Base-by-base conservation (phyloP, 2,113 vertebrate species). In the Scomber japonicus region DNA sequence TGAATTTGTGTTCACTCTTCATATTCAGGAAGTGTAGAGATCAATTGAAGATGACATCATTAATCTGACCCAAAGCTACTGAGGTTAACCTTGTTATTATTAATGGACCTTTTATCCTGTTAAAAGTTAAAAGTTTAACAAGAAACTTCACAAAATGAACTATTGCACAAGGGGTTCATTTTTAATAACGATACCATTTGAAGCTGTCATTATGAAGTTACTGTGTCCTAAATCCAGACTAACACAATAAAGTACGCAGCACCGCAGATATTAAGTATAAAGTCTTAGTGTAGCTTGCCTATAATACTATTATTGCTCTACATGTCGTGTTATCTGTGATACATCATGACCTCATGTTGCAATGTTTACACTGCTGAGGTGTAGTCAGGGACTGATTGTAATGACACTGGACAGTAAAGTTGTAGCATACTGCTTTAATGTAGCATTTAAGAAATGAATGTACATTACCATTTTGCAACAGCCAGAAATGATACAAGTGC, bases 1-100 rank as follows among this genome's bases (percentile, higher is more conserved):
- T 9, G 11, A 24, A 45, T 11, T 56, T 6, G 63, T 17, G 50
- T 19, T 68, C 8, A 50, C 30, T 54, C 24, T n/a, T 77, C 11
- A 16, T 66, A 11, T 40, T 57, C n/a, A 30, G 67, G 40, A 56
- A 80, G 49, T 61, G n/a, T 8, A 73, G 17, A 66, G 65, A 55
- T 80, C 54, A 75, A 9, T 11, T 45, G 56, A 53, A 68, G 49
- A 61, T n/a, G 59, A 54, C 24, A 53, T 76, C 66, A 51, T 68
- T 45, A 54, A 73, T 48, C 14, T 55, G 50, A 56, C 15, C 11
- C 46, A 40, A 24, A 75, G 55, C 11, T 31, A 51, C 30, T 60
- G n/a, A 81, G 46, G 11, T 69, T 11, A 40, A 30, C 31, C 14
- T 31, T 46, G 6, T 71, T 0, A 5, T 77, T 67, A 62, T 31